Conservation (phyloP, 2,888 invertebrate genomes). For the Andrena bicolor region DNA sequence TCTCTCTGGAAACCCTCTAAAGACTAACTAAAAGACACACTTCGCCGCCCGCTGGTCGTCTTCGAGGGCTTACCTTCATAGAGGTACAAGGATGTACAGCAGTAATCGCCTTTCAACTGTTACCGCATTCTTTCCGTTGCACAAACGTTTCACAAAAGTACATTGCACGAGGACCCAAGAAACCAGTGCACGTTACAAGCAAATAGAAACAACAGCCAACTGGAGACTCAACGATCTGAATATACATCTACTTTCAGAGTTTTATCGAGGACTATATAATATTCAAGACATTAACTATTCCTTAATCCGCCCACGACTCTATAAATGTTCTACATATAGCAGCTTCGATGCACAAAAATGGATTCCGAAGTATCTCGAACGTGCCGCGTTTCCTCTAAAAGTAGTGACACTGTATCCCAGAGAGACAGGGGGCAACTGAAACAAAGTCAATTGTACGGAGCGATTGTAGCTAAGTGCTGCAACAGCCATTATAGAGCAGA, state of each 20-base stretch:
- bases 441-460: conserved; percentile 8
- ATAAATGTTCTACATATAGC: too few relatives aligned
- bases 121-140: background rate
- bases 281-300: too few relatives aligned
- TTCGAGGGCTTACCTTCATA: background rate
- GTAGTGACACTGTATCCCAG: background rate
- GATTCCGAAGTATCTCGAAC: background rate
- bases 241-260: too few relatives aligned
- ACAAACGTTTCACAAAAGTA: background rate
- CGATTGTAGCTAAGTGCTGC: conserved; percentile 31
- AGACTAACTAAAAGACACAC: conserved; percentile 1
- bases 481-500: conserved; percentile 35
- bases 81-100: background rate
- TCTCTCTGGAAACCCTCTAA: background rate
- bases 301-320: too few relatives aligned
- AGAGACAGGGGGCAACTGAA: background rate
- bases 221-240: too few relatives aligned
- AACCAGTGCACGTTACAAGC: too few relatives aligned
- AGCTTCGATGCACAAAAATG: background rate
- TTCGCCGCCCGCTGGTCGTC: background rate
- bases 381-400: background rate
- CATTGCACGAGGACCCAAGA: background rate
- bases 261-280: too few relatives aligned
- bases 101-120: background rate
- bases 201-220: too few relatives aligned